These are phyloP conservation scores for Drosophila merina DNA, from an alignment of 2,888 invertebrate genomes.

Conservation along the genomic window DNA sequence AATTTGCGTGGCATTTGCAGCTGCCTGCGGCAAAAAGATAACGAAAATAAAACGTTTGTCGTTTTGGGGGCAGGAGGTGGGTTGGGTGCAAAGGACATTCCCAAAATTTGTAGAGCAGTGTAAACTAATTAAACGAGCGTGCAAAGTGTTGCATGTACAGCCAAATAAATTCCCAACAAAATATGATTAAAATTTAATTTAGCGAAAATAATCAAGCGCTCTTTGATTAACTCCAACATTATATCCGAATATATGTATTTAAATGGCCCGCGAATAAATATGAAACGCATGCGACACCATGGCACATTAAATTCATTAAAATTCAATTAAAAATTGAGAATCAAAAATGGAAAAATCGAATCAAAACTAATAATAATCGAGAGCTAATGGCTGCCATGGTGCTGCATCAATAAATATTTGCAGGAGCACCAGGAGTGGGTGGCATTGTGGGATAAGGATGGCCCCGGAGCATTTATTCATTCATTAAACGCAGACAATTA, in stretches of 20 bases:
- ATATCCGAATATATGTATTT: constrained; percentile 9
- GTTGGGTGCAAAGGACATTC: constrained; percentile 6
- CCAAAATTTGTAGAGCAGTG: constrained; percentile 63
- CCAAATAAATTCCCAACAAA: constrained; percentile 53
- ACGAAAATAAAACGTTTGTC: constrained; percentile 81
- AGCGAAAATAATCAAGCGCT: constrained; percentile 68
- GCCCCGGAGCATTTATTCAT: constrained; percentile 71
- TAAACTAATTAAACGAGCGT: constrained; percentile 74
- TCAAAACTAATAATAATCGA: constrained; percentile 77
- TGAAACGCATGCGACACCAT: constrained; percentile 26
- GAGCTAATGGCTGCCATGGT: constrained; percentile 50
- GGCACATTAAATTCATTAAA: constrained; percentile 75
- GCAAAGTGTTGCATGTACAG: constrained; percentile 48
- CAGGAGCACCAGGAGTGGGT: constrained; percentile 6
- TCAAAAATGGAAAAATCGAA: constrained; percentile 53
- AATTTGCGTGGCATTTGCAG: constrained; percentile 83
- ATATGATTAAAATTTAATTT: constrained; percentile 77
- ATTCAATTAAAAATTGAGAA: constrained; percentile 70
- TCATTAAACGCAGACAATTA: constrained; percentile 80
- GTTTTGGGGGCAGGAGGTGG: constrained; percentile 24
- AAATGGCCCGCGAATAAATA: constrained; percentile 21
- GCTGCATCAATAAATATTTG: constrained; percentile 40
- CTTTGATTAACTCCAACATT: constrained; percentile 64
- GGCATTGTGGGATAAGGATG: constrained; percentile 3
- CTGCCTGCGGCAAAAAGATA: constrained; percentile 83